phyloP scores from a whole-genome alignment of 2,797 vertebrate species.

The Clangula hyemalis region DNA sequence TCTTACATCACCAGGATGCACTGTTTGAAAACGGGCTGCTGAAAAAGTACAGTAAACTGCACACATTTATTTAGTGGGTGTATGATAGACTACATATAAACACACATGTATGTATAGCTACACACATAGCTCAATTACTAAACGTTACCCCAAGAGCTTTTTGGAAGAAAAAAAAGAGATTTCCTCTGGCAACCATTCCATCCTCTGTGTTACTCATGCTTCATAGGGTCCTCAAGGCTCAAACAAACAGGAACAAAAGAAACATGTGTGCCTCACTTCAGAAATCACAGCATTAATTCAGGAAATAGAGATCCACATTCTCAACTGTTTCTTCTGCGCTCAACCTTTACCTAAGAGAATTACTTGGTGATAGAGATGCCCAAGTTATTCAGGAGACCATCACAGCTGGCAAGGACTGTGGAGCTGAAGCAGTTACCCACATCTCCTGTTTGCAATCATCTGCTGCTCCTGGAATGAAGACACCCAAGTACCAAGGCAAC shows the following conservation, averaged over 20 bases:
- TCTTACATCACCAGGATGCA: not conserved
- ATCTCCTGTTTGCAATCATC: accelerated
- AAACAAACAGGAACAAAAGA: not conserved
- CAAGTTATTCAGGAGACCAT: not conserved
- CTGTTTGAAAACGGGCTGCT: not conserved
- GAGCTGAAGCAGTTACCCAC: accelerated
- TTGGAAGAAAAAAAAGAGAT: accelerated
- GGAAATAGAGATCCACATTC: accelerated
- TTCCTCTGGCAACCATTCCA: not conserved
- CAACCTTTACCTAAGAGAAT: not conserved
- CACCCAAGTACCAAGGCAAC: accelerated
- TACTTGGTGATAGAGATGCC: accelerated
- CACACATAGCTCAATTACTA: not conserved
- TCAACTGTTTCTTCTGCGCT: accelerated
- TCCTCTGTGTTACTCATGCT: accelerated
- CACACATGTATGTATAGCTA: accelerated
- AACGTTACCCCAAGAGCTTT: not conserved
- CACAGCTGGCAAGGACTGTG: accelerated
- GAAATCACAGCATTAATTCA: not conserved
- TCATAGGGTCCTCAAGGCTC: accelerated
- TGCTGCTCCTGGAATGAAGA: accelerated
- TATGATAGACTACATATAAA: not conserved
- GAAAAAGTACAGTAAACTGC: accelerated
- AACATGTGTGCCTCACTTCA: accelerated
- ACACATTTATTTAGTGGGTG: accelerated